phyloP scores from a whole-genome alignment of 2,113 vertebrate genomes.

The Neodon shergylaensis region DNA sequence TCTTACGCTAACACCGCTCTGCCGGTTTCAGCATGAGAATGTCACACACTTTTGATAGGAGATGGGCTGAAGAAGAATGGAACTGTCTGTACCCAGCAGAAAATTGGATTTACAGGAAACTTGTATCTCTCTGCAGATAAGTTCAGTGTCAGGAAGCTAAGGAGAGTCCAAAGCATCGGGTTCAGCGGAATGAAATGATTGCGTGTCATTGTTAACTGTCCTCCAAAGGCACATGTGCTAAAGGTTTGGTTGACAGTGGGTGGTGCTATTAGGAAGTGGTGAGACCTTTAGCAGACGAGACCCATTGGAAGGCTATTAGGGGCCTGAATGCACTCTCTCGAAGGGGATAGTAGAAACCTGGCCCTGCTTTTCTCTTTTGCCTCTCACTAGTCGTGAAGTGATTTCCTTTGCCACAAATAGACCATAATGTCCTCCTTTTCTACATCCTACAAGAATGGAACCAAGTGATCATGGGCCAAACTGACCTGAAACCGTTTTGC shows the following conservation, averaged over 20 bases:
- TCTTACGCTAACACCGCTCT: neutral
- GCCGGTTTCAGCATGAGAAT: conserved; percentile 32
- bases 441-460: neutral
- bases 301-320: neutral
- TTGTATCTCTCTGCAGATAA: neutral
- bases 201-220: too few species aligned
- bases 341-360: neutral
- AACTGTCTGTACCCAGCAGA: conserved; percentile 8
- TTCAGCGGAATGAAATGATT: neutral
- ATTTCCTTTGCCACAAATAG: neutral
- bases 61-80: neutral
- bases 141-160: conserved; percentile 40
- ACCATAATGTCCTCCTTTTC: neutral
- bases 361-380: neutral
- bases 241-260: neutral
- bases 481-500: neutral
- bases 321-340: neutral
- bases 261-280: neutral
- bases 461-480: neutral
- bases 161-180: neutral
- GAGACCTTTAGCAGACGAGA: neutral
- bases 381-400: neutral
- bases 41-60: neutral
- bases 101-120: conserved; percentile 42
- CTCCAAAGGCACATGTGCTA: neutral